phyloP scores from a whole-genome alignment of 2,888 invertebrate species.

The Aphrophora alni region DNA sequence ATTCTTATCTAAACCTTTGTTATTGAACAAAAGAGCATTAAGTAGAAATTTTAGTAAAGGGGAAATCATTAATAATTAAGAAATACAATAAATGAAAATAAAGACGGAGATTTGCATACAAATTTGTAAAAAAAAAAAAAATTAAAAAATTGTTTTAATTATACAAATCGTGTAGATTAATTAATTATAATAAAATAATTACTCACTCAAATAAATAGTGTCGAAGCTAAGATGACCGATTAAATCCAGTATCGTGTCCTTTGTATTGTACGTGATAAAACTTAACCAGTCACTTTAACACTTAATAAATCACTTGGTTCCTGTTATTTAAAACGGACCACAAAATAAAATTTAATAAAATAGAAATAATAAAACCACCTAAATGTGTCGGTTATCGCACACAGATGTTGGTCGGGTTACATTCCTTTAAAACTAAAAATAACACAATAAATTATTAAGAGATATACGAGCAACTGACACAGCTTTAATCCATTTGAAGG shows the following conservation, averaged over 20 bases:
- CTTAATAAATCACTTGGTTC: not conserved
- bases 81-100: too few species aligned
- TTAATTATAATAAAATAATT: too few species aligned
- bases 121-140: too few species aligned
- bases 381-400: not conserved
- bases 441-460: not conserved
- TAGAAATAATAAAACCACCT: not conserved
- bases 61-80: too few species aligned
- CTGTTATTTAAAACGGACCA: not conserved
- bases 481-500: conserved; percentile 2
- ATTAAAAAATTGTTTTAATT: too few species aligned
- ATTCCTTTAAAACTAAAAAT: not conserved
- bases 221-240: not conserved
- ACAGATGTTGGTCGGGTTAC: not conserved
- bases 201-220: not conserved
- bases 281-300: not conserved
- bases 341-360: conserved; percentile 1
- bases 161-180: too few species aligned
- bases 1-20: too few species aligned
- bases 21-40: too few species aligned
- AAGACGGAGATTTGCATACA: too few species aligned
- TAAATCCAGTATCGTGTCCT: not conserved
- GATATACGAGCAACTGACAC: not conserved
- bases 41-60: too few species aligned
- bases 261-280: not conserved